Evolutionary conservation across 2,797 vertebrate genomes (phyloP), one percentile per base, ranked within the genome.

Genomic region (Poeciliopsis gracilis): DNA sequence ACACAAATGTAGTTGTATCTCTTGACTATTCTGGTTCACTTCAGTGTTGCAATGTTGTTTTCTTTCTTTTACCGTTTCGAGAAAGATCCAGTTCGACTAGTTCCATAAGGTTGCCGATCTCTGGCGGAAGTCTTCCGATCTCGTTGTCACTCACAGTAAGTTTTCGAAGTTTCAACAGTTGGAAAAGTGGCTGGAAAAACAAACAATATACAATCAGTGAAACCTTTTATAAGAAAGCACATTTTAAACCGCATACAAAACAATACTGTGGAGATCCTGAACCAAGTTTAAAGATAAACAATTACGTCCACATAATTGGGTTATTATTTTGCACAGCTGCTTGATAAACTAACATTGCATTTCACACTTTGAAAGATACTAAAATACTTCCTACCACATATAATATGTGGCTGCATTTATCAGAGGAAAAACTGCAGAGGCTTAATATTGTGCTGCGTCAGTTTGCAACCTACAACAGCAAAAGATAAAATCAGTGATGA

Each of bases 71-170:
- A 99, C 98, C 98, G 88, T 99, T 99, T 91, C 98, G 96, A 81
- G 98, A 99, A 74, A 99, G 94, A 71, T 99, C 98, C 41, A 99
- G 97, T 85, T 99, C 98, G 38, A 99, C 98, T 76, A 99, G 95
- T 91, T 99, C 97, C 97, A 98, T 98, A 92, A 99, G 98, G 96
- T 99, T 99, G 0, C 97, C 97, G 81, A 99, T 97, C 94, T 99
- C 98, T 84, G 97, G 95, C 76, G 98, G 97, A 87, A 99, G 96
- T 18, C 96, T 95, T 84, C 98, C 97, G 93, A 99, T 98, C 94
- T 99, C 98, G 85, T 99, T 99, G 95, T 99, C 98, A 87, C 98
- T 99, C 91, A 99, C 95, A 78, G 97, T 97, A 78, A 99, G 97
- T 92, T 99, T 99, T 92, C 98, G 95, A 94, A 99, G 95, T 92